Evolutionary conservation across 2,113 vertebrate genomes (phyloP), one percentile per base, ranked within the genome.

Genomic region (Ascaphus truei): DNA sequence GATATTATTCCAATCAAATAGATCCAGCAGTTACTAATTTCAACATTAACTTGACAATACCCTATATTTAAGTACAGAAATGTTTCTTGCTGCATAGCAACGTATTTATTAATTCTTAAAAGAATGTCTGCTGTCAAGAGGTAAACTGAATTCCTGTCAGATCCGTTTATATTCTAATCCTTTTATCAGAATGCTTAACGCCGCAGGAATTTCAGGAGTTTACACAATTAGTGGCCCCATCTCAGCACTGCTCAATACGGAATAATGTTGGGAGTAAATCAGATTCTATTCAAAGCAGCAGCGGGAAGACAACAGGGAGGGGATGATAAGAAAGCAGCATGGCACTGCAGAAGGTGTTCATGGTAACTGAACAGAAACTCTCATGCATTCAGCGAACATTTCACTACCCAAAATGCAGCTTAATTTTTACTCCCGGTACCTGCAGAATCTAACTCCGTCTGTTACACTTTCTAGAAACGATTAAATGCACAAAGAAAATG

Each of bases 161-260:
- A 87, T 88, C 86, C 80, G 87, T 86, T 90, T 76, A 82, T 78
- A 80, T 90, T 86, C 83, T 90, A 93, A 96, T 92, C 90, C 89
- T 85, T 88, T 89, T 89, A 90, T 90, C 87, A 89, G 88, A 86
- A 81, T 84, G 82, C 78, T 88, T 92, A 86, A 88, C 88, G 87
- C 89, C 86, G 88, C 85, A 87, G 84, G 81, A 88, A 82, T 85
- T 76, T 86, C 81, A 72, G 80, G 83, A 78, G 87, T 85, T 81
- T 81, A 79, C 80, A 92, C 89, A 94, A 95, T 95, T 94, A 94
- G 89, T 88, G 86, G 37, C 76, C 52, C n/a, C 63, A 73, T 62
- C 80, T 83, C 81, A 76, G 79, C 81, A 77, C 77, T 72, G 81
- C 79, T 77, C 81, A 89, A 86, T 75, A 78, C 80, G 82, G 78